A percentile compares a stretch with the other conserved stretches of the same genome.
phyloP scores from a whole-genome alignment of 30 jellyfish, hydroid and myxozoan genomes.

The Calvadosia cruxmelitensis region DNA sequence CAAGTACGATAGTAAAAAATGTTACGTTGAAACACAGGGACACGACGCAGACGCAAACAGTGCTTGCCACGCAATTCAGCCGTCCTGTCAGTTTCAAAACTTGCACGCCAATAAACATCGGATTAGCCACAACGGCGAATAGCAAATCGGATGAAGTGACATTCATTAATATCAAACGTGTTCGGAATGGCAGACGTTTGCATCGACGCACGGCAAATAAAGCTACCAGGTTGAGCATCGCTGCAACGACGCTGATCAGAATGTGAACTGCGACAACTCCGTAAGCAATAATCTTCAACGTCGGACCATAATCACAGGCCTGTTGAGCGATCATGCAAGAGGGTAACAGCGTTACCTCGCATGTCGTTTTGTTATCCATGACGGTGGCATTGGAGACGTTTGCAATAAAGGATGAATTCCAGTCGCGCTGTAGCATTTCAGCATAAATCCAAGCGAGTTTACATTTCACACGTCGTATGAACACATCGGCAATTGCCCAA shows the following conservation, averaged over 20 bases:
- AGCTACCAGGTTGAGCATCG: not conserved
- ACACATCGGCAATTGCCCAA: too few relatives aligned
- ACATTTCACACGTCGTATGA: too few relatives aligned
- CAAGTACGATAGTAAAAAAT: not conserved
- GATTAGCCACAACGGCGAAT: not conserved
- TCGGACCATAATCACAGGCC: too few relatives aligned
- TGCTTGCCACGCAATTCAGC: not conserved
- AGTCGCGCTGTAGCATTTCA: too few relatives aligned
- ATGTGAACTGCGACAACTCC: too few relatives aligned
- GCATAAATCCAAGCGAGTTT: too few relatives aligned
- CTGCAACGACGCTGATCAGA: not conserved
- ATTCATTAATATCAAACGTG: not conserved
- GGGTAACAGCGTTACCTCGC: too few relatives aligned
- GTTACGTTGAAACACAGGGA: not conserved
- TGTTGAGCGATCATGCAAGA: too few relatives aligned
- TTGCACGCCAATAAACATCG: not conserved
- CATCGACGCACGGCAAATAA: not conserved
- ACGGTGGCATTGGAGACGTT: too few relatives aligned
- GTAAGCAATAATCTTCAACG: too few relatives aligned
- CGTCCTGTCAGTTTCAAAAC: not conserved
- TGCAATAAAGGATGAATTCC: too few relatives aligned
- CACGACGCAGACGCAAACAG: not conserved
- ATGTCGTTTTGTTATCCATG: too few relatives aligned
- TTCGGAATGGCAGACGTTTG: not conserved
- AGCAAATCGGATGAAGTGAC: not conserved